These are phyloP conservation scores for Hypanus sabinus DNA, from an alignment of 2,113 vertebrate genomes.

Conservation along the genomic window DNA sequence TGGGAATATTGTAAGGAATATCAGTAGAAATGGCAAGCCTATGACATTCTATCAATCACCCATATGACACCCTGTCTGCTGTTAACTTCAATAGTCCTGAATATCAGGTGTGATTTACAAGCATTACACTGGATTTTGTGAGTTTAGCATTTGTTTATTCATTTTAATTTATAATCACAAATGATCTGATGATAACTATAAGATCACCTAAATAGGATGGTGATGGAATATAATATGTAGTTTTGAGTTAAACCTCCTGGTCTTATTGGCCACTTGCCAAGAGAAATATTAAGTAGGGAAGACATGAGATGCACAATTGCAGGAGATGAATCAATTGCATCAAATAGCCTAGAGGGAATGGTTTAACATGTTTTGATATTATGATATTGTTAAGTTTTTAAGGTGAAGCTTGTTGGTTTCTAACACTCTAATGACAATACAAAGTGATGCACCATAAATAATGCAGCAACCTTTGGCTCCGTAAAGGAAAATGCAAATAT, in stretches of 20 bases:
- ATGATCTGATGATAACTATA: not conserved
- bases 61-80: not conserved
- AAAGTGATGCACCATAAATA: not conserved
- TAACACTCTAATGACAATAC: not conserved
- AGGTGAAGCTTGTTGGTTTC: not conserved
- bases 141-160: not conserved
- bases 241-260: not conserved
- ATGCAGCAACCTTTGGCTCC: not conserved
- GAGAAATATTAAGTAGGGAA: not conserved
- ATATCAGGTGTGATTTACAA: not conserved
- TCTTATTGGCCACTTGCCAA: not conserved
- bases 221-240: not conserved
- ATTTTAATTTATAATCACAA: not conserved
- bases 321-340: not conserved
- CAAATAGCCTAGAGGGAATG: not conserved
- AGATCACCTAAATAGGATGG: not conserved
- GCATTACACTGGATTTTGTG: not conserved
- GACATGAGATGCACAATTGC: not conserved
- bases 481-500: not conserved
- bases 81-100: not conserved
- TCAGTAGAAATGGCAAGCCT: not conserved
- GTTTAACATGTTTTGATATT: not conserved
- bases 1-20: not conserved
- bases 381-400: not conserved
- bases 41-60: not conserved